Evolutionary conservation across 1,140 invertebrate species (phyloP).

Genomic region (Andrena cerasifolii): DNA sequence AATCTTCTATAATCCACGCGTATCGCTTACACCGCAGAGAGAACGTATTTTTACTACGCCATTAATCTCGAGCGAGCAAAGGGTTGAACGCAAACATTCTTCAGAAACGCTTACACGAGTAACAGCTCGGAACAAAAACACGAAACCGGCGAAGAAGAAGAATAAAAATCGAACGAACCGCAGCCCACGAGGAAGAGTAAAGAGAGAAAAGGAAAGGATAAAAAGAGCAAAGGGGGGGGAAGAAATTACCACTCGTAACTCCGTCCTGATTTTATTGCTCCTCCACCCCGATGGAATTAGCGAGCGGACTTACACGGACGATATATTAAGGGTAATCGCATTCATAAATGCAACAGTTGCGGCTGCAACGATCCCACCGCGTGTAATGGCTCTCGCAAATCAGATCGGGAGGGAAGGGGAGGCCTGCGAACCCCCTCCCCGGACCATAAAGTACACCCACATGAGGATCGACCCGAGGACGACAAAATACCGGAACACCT

Average conservation of each 20-base stretch:
- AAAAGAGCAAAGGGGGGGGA: background rate
- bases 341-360: conserved; percentile 79
- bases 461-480: conserved; percentile 58
- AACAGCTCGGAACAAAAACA: background rate
- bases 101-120: background rate
- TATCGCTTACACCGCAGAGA: too few species aligned
- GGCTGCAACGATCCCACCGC: conserved; percentile 65
- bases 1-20: background rate
- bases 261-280: conserved; percentile 66
- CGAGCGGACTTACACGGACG: conserved; percentile 65
- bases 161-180: conserved; percentile 4
- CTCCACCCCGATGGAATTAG: conserved; percentile 66
- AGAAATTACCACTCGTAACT: conserved; percentile 57
- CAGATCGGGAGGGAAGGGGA: conserved; percentile 62
- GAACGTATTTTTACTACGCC: too few species aligned
- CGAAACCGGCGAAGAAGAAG: background rate
- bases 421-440: conserved; percentile 26
- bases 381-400: conserved; percentile 76
- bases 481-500: conserved; percentile 61
- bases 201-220: background rate
- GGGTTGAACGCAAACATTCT: too few species aligned
- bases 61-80: too few species aligned
- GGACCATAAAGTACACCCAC: conserved; percentile 76
- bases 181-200: background rate
- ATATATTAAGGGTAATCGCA: conserved; percentile 79